Evolutionary conservation across 2,888 invertebrate genomes (phyloP), one percentile per base, ranked within the genome.

Genomic region (Formica aserva): DNA sequence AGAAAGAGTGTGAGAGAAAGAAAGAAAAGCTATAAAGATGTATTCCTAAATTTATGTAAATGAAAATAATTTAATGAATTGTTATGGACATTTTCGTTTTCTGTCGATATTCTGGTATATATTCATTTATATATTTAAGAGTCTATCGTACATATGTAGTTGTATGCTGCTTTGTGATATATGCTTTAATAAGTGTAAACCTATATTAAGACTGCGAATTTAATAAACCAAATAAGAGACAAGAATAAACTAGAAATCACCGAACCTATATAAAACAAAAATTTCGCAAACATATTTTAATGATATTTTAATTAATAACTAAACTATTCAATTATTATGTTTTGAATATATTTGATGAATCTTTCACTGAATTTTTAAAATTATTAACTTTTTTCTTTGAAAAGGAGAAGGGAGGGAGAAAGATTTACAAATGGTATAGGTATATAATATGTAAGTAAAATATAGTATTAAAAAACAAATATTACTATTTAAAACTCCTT

Each of bases 151-250:
- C 45, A 35, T 83, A 71, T 13, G 48, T 85, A 82, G 72, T 74
- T 82, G 74, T 81, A 85, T 78, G 80, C 84, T 48, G 77, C 69
- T 86, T 82, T 76, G 76, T 84, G 85, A 91, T 85, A 86, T 74
- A 83, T 22, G 77, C 76, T 88, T 81, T 76, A 75, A 83, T 84
- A 67, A 84, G 72, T 87, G 86, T 83, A 82, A 86, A 88, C 74
- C 52, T 89, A 88, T 87, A 88, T 91, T 88, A 89, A 91, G 87
- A 91, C 86, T 86, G 91, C 86, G 63, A 86, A 52, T 76, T 62
- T 83, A 83, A 60, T 82, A 77, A 83, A 77, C 41, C 71, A 81
- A 62, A 81, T 55, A 63, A 41, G 26, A 72, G 29, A 41, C 11
- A 38, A 35, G 6, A 32, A 48, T 48, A 29, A 48, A 69, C 18